These are phyloP conservation scores for Fregata magnificens DNA, from an alignment of 2,113 vertebrate species.

Conservation along the genomic window DNA sequence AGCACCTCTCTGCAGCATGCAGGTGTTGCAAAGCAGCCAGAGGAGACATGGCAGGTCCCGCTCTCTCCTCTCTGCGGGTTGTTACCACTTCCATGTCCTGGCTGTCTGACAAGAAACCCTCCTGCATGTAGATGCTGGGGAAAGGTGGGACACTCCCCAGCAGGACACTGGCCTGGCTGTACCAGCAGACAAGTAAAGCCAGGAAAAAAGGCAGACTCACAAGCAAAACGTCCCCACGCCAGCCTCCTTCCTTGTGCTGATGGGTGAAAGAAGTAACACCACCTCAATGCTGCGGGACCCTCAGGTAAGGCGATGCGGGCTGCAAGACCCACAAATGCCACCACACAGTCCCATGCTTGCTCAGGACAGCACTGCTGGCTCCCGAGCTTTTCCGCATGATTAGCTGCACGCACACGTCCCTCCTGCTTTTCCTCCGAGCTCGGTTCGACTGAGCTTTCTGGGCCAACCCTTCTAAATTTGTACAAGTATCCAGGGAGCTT, in stretches of 20 bases:
- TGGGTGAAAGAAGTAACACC: not conserved
- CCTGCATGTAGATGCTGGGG: not conserved
- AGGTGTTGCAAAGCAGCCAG: not conserved
- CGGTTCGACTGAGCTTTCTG: not conserved
- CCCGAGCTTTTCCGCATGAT: not conserved
- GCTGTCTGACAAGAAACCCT: not conserved
- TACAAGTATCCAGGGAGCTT: conserved; percentile 39
- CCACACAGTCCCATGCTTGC: not conserved
- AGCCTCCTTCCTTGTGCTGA: not conserved
- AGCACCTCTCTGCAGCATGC: not conserved
- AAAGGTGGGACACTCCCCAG: not conserved
- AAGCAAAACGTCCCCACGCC: not conserved
- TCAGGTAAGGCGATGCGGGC: not conserved
- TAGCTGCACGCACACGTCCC: not conserved
- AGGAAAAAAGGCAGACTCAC: not conserved
- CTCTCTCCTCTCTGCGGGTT: not conserved
- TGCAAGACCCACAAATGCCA: not conserved
- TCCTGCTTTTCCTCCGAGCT: not conserved
- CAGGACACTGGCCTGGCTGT: not conserved
- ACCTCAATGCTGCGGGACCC: not conserved
- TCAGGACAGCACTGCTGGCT: not conserved
- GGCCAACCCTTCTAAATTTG: conserved; percentile 38
- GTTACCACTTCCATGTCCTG: not conserved
- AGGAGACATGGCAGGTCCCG: rapidly evolving
- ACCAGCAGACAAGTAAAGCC: not conserved